A percentile compares a stretch with the other conserved stretches of the same genome.
Conservation (phyloP, 1,140 invertebrate genomes). For the Sitobion miscanthi region DNA sequence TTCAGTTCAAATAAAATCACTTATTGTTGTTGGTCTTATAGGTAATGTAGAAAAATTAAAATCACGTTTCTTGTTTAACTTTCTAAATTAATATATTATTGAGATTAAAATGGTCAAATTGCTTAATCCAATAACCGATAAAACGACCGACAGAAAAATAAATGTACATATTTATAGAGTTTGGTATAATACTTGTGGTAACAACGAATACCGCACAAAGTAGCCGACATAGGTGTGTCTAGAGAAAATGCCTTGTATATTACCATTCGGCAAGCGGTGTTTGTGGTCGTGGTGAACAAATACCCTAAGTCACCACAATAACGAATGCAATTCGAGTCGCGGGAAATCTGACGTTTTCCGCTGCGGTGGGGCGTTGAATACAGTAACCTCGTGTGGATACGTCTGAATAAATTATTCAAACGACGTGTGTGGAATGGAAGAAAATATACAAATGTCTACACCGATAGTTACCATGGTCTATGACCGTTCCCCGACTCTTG, state of each 20-base stretch:
- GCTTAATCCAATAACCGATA: not conserved
- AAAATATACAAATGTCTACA: not conserved
- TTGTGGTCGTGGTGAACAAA: not conserved
- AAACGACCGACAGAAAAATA: not conserved
- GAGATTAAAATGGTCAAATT: too few relatives aligned
- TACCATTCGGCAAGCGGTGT: not conserved
- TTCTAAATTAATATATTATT: not conserved
- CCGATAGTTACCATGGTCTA: not conserved
- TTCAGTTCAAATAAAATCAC: too few relatives aligned
- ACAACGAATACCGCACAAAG: too few relatives aligned
- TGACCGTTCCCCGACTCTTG: not conserved
- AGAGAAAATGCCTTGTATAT: not conserved
- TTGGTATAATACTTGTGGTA: too few relatives aligned
- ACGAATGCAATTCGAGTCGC: not conserved
- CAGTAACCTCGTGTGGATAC: not conserved
- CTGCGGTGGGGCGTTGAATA: too few relatives aligned
- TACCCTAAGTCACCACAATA: not conserved
- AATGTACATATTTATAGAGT: not conserved
- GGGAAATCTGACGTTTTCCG: not conserved
- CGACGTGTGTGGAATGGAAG: not conserved
- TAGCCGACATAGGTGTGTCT: not conserved
- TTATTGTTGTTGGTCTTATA: too few relatives aligned
- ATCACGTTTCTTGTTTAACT: not conserved
- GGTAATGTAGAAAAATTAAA: not conserved
- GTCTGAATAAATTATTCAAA: conserved; percentile 4